phyloP scores from a whole-genome alignment of 2,888 invertebrate genomes.

The Priocnemis perturbator region DNA sequence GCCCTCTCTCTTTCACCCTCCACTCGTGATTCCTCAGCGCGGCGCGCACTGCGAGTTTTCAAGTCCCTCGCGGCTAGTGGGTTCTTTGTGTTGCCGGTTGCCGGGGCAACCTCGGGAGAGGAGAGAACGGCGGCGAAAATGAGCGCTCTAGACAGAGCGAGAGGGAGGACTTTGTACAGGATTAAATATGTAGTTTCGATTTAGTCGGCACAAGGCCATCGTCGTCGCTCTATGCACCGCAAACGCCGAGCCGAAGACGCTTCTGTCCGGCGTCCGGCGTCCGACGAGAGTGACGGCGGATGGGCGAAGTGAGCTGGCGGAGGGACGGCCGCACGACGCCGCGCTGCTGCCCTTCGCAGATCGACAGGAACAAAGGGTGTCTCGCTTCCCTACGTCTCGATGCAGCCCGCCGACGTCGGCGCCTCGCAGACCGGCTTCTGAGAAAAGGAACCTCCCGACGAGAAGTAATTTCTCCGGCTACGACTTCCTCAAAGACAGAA shows the following conservation, averaged over 20 bases:
- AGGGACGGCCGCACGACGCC: slow-evolving; percentile 1
- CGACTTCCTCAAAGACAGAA: no score
- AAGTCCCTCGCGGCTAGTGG: slow-evolving; percentile 54
- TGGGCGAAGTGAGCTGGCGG: no score
- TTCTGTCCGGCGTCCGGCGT: not conserved
- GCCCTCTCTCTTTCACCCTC: slow-evolving; percentile 29
- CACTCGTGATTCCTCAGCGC: slow-evolving; percentile 27
- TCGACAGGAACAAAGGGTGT: slow-evolving; percentile 2
- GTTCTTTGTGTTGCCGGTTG: slow-evolving; percentile 62
- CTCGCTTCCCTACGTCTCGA: not conserved
- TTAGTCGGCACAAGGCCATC: slow-evolving; percentile 64
- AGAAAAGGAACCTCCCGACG: no score
- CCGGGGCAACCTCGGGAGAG: slow-evolving; percentile 58
- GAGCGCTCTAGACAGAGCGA: no score
- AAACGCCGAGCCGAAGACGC: slow-evolving; percentile 8
- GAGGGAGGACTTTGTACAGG: slow-evolving; percentile 58
- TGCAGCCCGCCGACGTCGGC: no score
- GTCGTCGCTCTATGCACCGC: slow-evolving; percentile 19
- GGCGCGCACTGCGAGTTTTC: slow-evolving; percentile 50
- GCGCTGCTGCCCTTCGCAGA: not conserved
- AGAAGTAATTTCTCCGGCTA: no score
- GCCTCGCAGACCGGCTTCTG: no score
- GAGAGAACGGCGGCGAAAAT: no score
- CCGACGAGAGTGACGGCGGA: not conserved
- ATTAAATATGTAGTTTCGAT: slow-evolving; percentile 74